Evolutionary conservation across 2,888 invertebrate species (phyloP).

Genomic region (Euclidia mi): DNA sequence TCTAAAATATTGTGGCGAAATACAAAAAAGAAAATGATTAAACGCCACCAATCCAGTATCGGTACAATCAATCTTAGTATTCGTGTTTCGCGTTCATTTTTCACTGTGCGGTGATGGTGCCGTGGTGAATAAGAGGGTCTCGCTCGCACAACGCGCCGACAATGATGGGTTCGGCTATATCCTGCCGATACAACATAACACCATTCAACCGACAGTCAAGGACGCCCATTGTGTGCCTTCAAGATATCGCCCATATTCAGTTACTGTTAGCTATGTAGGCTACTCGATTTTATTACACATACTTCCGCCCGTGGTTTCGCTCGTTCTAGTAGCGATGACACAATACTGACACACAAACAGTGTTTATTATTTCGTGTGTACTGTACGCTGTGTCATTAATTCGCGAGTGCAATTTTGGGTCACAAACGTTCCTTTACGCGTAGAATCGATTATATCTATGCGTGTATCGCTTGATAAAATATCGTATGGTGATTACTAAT

Average conservation of each 20-base stretch:
- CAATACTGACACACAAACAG: not conserved
- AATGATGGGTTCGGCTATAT: conserved; percentile 74
- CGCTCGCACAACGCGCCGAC: conserved; percentile 53
- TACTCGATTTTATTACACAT: conserved; percentile 24
- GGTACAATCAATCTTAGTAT: conserved; percentile 52
- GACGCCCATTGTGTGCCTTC: conserved; percentile 45
- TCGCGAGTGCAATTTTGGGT: too few relatives aligned
- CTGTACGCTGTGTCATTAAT: too few relatives aligned
- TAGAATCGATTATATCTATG: too few relatives aligned
- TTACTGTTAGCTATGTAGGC: conserved; percentile 38
- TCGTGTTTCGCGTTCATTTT: conserved; percentile 57
- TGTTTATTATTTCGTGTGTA: too few relatives aligned
- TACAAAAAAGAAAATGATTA: conserved; percentile 52
- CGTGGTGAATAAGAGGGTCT: conserved; percentile 26
- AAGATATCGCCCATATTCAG: conserved; percentile 40
- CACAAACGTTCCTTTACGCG: too few relatives aligned
- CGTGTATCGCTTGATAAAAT: too few relatives aligned
- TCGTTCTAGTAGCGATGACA: too few relatives aligned
- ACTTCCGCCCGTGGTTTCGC: conserved; percentile 3
- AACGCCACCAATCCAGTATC: conserved; percentile 47
- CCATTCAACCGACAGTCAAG: conserved; percentile 61
- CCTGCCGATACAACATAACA: conserved; percentile 66
- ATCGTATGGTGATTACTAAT: too few relatives aligned
- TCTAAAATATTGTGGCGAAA: conserved; percentile 28
- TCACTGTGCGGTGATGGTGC: conserved; percentile 46